Base-by-base conservation (phyloP, 2,888 invertebrate genomes). In the Agrochola lychnidis region DNA sequence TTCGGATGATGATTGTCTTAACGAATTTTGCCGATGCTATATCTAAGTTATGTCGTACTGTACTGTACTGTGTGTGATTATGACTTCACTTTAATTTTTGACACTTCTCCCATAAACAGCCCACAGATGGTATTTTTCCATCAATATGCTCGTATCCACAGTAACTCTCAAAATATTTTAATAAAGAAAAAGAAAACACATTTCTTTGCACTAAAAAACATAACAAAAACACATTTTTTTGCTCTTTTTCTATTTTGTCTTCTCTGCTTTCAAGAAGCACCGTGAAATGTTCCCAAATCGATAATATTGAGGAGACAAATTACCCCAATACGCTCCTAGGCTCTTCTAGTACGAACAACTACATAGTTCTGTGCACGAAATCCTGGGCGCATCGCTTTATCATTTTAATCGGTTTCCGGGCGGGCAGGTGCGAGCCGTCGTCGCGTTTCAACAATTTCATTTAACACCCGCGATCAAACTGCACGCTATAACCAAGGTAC, bases 351-450 rank as follows among this genome's bases (percentile, higher is more conserved):
- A 64, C 7, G 22, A 53, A 70, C 69, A 81, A 5, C 6, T 73
- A n/a, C n/a, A n/a, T n/a, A 48, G 62, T 67, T 78, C 77, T 36
- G 25, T n/a, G 70, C 66, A 76, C 62, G 64, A 81, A 89, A 90
- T 89, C 89, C 88, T 76, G 71, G 82, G 78, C 86, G 89, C 91
- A 90, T 89, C 94, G 92, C 92, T 95, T 94, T 93, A 94, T 95
- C 94, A 95, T 94, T 94, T 94, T 95, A 94, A 95, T 94, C 94
- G 94, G 93, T 94, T 94, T 94, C 91, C 91, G 88, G 89, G 87
- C 88, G 88, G 89, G 91, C 94, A 94, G 94, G 94, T 94, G 94
- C 90, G 91, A 90, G 89, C 83, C 88, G 92, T 91, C 91, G 90
- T 82, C 89, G 83, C 89, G 87, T 90, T 90, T 88, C 88, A 90